Evolutionary conservation across 2,113 vertebrate species (phyloP).

Genomic region (Dromas ardeola): DNA sequence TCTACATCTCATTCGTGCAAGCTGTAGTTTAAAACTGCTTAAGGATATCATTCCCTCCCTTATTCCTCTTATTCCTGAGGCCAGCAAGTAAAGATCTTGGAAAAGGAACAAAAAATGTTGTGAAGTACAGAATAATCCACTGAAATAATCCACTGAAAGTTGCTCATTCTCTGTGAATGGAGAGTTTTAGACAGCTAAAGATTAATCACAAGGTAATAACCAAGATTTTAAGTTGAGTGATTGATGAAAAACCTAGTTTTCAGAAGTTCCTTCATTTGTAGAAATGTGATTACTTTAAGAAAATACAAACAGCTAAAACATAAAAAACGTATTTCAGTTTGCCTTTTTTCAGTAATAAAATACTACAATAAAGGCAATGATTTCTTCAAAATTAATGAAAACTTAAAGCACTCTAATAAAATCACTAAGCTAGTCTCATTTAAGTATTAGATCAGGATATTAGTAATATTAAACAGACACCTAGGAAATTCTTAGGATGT

Average conservation of each 20-base stretch:
- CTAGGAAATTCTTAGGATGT: background rate
- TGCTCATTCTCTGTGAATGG: too few relatives aligned
- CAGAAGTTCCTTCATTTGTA: background rate
- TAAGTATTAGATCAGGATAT: background rate
- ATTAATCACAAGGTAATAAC: background rate
- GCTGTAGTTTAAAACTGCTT: too few relatives aligned
- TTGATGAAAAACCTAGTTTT: background rate
- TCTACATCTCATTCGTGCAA: too few relatives aligned
- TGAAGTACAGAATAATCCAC: too few relatives aligned
- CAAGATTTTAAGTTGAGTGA: background rate
- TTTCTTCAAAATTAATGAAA: background rate
- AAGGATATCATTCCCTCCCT: too few relatives aligned
- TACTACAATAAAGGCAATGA: background rate
- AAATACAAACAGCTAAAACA: background rate
- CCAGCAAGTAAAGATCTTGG: too few relatives aligned
- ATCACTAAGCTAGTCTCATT: background rate
- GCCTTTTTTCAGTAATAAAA: background rate
- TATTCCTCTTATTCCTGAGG: too few relatives aligned
- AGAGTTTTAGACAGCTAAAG: background rate
- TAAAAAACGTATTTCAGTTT: background rate
- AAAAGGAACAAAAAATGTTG: too few relatives aligned
- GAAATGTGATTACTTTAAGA: background rate
- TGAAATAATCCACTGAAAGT: too few relatives aligned
- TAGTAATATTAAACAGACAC: background rate
- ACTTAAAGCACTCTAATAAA: background rate